These are phyloP conservation scores for Archilochus colubris DNA, from an alignment of 2,113 vertebrate genomes.

Conservation along the genomic window DNA sequence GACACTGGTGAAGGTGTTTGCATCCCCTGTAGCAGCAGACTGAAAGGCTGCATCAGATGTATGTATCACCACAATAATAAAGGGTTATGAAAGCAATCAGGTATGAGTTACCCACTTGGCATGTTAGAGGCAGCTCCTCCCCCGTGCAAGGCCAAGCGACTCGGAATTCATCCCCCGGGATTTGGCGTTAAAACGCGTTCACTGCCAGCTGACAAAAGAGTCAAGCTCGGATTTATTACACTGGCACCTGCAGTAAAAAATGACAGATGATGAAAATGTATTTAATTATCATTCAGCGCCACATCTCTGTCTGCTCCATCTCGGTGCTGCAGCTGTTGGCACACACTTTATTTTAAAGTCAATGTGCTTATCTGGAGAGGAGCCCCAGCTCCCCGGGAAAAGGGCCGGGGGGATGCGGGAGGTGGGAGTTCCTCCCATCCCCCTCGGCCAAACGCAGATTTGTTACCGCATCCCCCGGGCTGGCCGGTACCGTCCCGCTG, in stretches of 20 bases:
- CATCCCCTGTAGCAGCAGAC: background rate
- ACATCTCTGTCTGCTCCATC: slow-evolving; percentile 82
- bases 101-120: slow-evolving; percentile 27
- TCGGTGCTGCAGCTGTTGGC: slow-evolving; percentile 80
- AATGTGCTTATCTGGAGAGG: slow-evolving; percentile 83
- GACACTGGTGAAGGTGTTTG: background rate
- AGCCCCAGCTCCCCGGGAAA: slow-evolving; percentile 70
- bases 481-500: background rate
- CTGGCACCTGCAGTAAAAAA: slow-evolving; percentile 76
- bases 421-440: slow-evolving; percentile 57
- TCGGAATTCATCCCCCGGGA: slow-evolving; percentile 68
- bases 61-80: slow-evolving; percentile 43
- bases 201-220: slow-evolving; percentile 68
- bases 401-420: slow-evolving; percentile 73
- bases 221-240: slow-evolving; percentile 66
- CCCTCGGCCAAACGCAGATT: slow-evolving; percentile 78
- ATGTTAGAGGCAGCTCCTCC: slow-evolving; percentile 50
- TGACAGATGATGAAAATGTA: slow-evolving; percentile 77
- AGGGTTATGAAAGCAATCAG: slow-evolving; percentile 48
- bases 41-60: background rate
- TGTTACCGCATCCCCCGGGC: slow-evolving; percentile 26
- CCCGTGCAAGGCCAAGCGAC: slow-evolving; percentile 60
- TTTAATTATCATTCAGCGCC: slow-evolving; percentile 93
- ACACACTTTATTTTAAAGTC: slow-evolving; percentile 77
- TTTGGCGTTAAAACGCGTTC: slow-evolving; percentile 53